phyloP scores from a whole-genome alignment of 2,113 vertebrate species.

The Martes martes region DNA sequence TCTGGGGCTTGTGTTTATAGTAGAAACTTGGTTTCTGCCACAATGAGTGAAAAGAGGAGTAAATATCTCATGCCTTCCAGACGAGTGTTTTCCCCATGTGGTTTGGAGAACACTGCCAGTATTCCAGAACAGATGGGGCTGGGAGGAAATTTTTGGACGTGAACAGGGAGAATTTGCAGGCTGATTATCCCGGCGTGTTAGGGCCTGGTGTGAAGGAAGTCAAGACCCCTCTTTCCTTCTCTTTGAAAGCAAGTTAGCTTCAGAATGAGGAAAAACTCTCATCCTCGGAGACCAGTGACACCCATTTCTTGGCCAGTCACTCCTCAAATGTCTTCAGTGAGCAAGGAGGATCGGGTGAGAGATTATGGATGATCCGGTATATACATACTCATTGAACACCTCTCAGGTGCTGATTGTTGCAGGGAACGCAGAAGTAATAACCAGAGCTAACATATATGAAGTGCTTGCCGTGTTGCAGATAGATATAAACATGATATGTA shows the following conservation, averaged over 20 bases:
- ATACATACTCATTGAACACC: not conserved
- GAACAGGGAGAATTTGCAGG: not conserved
- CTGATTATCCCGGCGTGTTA: not conserved
- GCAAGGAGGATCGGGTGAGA: not conserved
- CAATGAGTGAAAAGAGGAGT: conserved; percentile 30
- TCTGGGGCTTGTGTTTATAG: not conserved
- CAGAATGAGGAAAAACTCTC: not conserved
- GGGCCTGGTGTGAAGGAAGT: not conserved
- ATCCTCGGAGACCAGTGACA: not conserved
- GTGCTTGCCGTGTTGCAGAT: not conserved
- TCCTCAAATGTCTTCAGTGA: not conserved
- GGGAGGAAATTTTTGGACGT: not conserved
- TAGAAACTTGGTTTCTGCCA: conserved; percentile 38
- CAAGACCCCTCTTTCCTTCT: not conserved
- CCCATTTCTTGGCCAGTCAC: not conserved
- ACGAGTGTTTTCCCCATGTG: not conserved
- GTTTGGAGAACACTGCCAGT: not conserved
- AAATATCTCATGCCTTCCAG: not conserved
- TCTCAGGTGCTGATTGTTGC: not conserved
- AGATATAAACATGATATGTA: not conserved
- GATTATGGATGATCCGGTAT: not conserved
- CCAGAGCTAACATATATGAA: not conserved
- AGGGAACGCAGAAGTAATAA: not conserved
- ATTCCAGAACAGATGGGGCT: not conserved
- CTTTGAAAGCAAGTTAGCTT: conserved; percentile 15